Evolutionary conservation across 2,888 invertebrate species (phyloP), one percentile per base, ranked within the genome.

Genomic region (Bombylius discolor): DNA sequence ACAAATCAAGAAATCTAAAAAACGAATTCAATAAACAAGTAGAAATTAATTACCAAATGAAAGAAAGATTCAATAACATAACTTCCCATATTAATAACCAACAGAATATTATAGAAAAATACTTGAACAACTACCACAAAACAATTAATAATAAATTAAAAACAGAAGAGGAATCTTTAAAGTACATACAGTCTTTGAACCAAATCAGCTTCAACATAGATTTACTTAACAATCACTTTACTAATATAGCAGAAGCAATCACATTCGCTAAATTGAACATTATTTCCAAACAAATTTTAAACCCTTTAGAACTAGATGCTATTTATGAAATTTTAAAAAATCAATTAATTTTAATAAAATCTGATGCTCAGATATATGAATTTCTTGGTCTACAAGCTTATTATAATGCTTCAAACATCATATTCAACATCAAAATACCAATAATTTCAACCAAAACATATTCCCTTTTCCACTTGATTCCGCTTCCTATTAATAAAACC

Each of bases 191-290:
- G 49, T 59, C 52, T 47, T 52, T 47, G 51, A 48, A 52, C n/a
- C 54, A 52, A 36, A 50, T 56, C 14, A 59, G 55, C 13, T 59
- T 46, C 11, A 59, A 59, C 34, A 58, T 61, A 42, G 59, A 58
- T 14, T 31, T 59, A 31, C 46, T 58, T 48, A 45, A 33, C n/a
- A 55, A 45, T 12, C 52, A 58, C 49, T n/a, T 58, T 47, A 46
- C 47, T n/a, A 48, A 60, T 33, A 61, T 60, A 47, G 55, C 59
- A 14, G 59, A 61, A 36, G 53, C 58, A 32, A 48, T 60, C 14
- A 31, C 58, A 33, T 23, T 58, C n/a, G 55, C 53, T 33, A 57
- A 53, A 55, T 34, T 61, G 33, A 59, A 57, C 23, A 51, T 60
- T 50, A 59, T 58, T 9, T 52, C 58, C 5, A 58, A 57, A 54